Evolutionary conservation across 1,140 invertebrate species (phyloP).

Genomic region (Nasonia longicornis): DNA sequence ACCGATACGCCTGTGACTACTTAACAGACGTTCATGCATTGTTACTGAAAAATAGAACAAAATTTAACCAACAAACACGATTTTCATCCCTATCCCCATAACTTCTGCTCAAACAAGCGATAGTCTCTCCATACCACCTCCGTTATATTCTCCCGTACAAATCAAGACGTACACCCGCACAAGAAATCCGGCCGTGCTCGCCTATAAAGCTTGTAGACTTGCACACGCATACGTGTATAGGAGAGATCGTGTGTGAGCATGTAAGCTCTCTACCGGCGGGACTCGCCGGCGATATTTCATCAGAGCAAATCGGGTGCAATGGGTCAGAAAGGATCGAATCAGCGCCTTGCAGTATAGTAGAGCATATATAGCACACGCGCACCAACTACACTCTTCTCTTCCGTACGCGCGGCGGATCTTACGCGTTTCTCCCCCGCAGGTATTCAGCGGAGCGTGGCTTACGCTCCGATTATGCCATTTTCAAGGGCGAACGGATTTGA

Average conservation of each 20-base stretch:
- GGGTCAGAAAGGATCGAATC: slow-evolving; percentile 62
- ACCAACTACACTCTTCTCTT: slow-evolving; percentile 45
- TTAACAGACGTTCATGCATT: too few species aligned
- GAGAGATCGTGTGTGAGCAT: slow-evolving; percentile 36
- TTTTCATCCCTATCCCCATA: neutral
- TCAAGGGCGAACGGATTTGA: slow-evolving; percentile 31
- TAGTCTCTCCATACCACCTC: neutral
- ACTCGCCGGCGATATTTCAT: slow-evolving; percentile 55
- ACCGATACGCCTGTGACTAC: too few species aligned
- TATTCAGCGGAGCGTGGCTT: slow-evolving; percentile 55
- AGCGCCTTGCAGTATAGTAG: slow-evolving; percentile 45
- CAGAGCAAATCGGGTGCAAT: slow-evolving; percentile 58
- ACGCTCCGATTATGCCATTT: slow-evolving; percentile 33
- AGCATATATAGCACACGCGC: slow-evolving; percentile 48
- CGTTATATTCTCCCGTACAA: neutral
- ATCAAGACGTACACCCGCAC: neutral
- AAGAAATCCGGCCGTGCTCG: neutral
- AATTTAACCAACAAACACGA: neutral
- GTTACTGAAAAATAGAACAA: neutral
- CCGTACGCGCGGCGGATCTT: slow-evolving; percentile 39
- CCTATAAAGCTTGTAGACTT: neutral
- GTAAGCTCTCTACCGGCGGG: slow-evolving; percentile 34
- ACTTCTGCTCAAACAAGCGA: neutral
- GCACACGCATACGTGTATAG: neutral
- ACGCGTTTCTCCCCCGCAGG: slow-evolving; percentile 48